Evolutionary conservation across 1,140 invertebrate genomes (phyloP), one percentile per base, ranked within the genome.

Genomic region (Drosophila sturtevanti): DNA sequence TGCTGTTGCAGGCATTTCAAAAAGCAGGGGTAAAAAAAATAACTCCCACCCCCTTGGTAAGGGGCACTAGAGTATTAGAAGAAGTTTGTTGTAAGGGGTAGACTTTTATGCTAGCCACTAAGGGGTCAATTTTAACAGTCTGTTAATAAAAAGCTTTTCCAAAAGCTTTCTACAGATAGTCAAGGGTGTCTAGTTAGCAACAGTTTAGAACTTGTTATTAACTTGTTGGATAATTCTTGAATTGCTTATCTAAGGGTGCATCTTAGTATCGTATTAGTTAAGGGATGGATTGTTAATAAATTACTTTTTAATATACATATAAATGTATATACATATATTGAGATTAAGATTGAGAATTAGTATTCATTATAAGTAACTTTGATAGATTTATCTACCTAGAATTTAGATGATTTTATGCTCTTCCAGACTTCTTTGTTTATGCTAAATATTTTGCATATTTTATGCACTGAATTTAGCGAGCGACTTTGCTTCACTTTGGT

Each of bases 61-160:
- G 72, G 66, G 67, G 71, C n/a, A n/a, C n/a, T 48, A 58, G 22
- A 6, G 27, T 31, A 31, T 31, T 12, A 34, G 12, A 14, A 35
- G 34, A n/a, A 51, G 14, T 34, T 87, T 79, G 56, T 68, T 87
- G 78, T 87, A 69, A 86, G 81, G 81, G 81, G 81, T 27, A 65
- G 31, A 6, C 41, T 10, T 10, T 3, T 22, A 18, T 68, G 54
- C 41, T 27, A 38, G 27, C 38, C 59, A 0, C 31, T 12, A 6
- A 61, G 73, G 73, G 72, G 73, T 31, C n/a, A 48, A 60, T 52
- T 7, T 34, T 21, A 18, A 48, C 6, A 12, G 41, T 12, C 61
- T 77, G 74, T 63, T 66, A 63, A 18, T 6, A 4, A 4, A 71
- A 77, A 77, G 74, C 75, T 65, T 18, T 4, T 0, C 2, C 2